phyloP scores from a whole-genome alignment of 1,140 invertebrate genomes.

The Oryzaephilus surinamensis region DNA sequence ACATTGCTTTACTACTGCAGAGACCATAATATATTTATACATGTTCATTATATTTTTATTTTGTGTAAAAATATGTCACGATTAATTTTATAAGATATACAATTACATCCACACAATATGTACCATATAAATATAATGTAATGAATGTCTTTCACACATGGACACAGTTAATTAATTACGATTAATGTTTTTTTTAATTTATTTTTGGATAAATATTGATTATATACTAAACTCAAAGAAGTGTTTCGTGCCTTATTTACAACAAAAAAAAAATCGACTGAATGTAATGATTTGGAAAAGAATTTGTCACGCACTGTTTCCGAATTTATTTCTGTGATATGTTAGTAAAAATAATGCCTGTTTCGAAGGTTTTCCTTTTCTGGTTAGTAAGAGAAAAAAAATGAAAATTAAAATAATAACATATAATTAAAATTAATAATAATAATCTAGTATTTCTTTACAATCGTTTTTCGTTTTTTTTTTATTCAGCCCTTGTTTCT shows the following conservation, averaged over 20 bases:
- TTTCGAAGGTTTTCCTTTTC: too few relatives aligned
- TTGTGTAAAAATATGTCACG: constrained; percentile 23
- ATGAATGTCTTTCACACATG: constrained; percentile 11
- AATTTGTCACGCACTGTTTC: neutral
- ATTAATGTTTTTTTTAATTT: constrained; percentile 3
- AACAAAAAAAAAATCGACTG: neutral
- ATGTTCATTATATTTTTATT: too few relatives aligned
- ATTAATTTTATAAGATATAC: constrained; percentile 23
- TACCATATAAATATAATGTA: constrained; percentile 17
- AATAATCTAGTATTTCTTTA: neutral
- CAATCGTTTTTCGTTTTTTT: constrained; percentile 20
- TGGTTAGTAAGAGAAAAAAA: constrained; percentile 13
- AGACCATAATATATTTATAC: constrained; percentile 1
- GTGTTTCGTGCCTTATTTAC: neutral
- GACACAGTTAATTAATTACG: constrained; percentile 9
- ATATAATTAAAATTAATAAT: constrained; percentile 9
- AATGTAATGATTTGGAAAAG: neutral
- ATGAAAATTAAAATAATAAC: constrained; percentile 16
- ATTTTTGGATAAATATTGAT: neutral
- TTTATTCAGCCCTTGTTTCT: constrained; percentile 30
- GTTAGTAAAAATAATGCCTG: neutral
- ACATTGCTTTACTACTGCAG: neutral
- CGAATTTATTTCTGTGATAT: constrained; percentile 1
- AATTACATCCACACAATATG: too few relatives aligned
- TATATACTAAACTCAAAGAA: neutral